Evolutionary conservation across 30 jellyfish, hydroid and myxozoan species (phyloP).

Genomic region (Haliclystus octoradiatus): DNA sequence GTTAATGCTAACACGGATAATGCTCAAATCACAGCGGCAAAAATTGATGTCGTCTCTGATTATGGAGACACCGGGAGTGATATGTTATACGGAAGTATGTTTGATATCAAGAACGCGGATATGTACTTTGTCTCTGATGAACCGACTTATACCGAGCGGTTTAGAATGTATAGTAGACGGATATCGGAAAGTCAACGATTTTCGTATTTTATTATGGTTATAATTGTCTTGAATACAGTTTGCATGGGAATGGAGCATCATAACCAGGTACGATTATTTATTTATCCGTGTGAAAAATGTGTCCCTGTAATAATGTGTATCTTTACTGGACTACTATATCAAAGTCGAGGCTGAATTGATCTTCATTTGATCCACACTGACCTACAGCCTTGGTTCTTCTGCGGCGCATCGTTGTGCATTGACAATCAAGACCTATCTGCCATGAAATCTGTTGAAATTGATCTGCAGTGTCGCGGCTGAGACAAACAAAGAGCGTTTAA

Average conservation of each 20-base stretch:
- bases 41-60: neutral
- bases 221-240: conserved; percentile 53
- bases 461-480: too few species aligned
- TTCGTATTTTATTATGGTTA: conserved; percentile 68
- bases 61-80: conserved; percentile 66
- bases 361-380: too few species aligned
- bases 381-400: too few species aligned
- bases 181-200: conserved; percentile 66
- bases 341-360: too few species aligned
- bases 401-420: too few species aligned
- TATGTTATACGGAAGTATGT: conserved; percentile 68
- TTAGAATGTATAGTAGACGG: conserved; percentile 53
- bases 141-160: conserved; percentile 50
- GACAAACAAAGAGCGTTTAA: too few species aligned
- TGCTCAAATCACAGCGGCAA: neutral
- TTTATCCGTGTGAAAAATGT: neutral
- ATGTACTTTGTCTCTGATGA: conserved; percentile 75
- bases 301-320: neutral
- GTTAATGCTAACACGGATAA: neutral
- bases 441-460: too few species aligned
- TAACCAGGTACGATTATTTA: conserved; percentile 39
- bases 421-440: too few species aligned
- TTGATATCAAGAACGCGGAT: conserved; percentile 70
- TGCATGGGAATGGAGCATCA: conserved; percentile 96
- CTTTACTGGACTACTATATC: neutral